Evolutionary conservation across 1,140 invertebrate species (phyloP), one percentile per base, ranked within the genome.

Genomic region (Lepidurus arcticus): DNA sequence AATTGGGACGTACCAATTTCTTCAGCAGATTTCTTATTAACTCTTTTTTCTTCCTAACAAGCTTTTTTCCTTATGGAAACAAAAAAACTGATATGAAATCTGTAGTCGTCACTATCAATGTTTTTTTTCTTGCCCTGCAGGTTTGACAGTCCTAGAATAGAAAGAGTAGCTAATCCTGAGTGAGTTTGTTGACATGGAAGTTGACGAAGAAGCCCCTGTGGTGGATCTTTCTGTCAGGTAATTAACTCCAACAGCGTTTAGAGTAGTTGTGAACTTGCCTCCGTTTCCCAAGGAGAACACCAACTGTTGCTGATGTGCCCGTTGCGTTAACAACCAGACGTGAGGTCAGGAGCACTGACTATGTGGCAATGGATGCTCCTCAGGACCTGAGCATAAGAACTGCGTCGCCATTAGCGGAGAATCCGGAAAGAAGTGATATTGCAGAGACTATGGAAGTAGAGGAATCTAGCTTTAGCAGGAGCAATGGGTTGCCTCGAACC

Each of bases 221-320:
- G 90, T 91, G 73, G 90, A 93, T 86, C 86, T 93, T 76, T 92
- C 91, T 85, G 89, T 92, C 80, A 90, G 90, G 92, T 93, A 87
- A 86, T 74, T 9, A 13, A 76, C 10, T 73, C 42, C n/a, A 76
- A 21, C 24, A 76, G 10, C 42, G 24, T n/a, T 43, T 47, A 44
- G 47, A 76, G 43, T 44, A 53, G 13, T 45, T 34, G 45, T 24
- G 21, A 73, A 42, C 47, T n/a, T 9, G 8, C 21, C 21, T 65
- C 13, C 13, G 53, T 65, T 7, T 65, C 21, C 7, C 1, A 7
- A 65, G 53, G 13, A 65, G 53, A 65, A 65, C 13, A 9, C 53
- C 9, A 65, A 65, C 6, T 65, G 53, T 65, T 65, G 53, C 53
- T 7, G 53, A 65, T 16, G 53, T 13, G 5, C 53, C 53, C 53